These are phyloP conservation scores for Metaphire vulgaris DNA, from an alignment of 1,140 invertebrate species.

Conservation along the genomic window DNA sequence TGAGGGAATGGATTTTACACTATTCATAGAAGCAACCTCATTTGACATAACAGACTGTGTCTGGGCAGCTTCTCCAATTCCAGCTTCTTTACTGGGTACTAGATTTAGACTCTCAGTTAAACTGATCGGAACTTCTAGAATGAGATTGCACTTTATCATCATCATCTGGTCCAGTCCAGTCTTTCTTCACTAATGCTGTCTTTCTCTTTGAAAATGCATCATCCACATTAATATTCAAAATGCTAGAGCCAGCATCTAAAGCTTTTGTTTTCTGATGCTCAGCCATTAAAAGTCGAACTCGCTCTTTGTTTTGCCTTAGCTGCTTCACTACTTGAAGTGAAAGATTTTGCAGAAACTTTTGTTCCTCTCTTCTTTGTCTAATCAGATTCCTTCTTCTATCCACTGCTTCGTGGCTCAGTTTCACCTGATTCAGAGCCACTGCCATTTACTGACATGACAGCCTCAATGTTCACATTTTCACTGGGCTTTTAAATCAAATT, in stretches of 20 bases:
- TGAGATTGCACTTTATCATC: too few species aligned
- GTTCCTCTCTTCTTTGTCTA: conserved; percentile 11
- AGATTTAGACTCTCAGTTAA: too few species aligned
- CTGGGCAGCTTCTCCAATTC: not conserved
- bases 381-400: conserved; percentile 14
- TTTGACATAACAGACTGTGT: not conserved
- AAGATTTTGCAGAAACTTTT: not conserved
- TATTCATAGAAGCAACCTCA: not conserved
- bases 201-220: not conserved
- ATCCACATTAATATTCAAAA: not conserved
- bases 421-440: conserved; percentile 35
- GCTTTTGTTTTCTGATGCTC: not conserved
- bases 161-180: too few species aligned
- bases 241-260: not conserved
- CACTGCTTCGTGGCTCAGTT: conserved; percentile 18
- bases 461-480: not conserved
- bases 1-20: too few species aligned
- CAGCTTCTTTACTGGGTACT: too few species aligned
- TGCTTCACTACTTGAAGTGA: not conserved
- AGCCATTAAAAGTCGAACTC: not conserved
- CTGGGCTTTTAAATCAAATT: conserved; percentile 84
- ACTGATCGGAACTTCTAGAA: too few species aligned
- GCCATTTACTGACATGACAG: conserved; percentile 15
- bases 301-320: not conserved
- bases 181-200: not conserved